A percentile compares a stretch with the other conserved stretches of the same genome.
Evolutionary conservation across 2,888 invertebrate species (phyloP).

Genomic region (Parapristionchus giblindavisi): DNA sequence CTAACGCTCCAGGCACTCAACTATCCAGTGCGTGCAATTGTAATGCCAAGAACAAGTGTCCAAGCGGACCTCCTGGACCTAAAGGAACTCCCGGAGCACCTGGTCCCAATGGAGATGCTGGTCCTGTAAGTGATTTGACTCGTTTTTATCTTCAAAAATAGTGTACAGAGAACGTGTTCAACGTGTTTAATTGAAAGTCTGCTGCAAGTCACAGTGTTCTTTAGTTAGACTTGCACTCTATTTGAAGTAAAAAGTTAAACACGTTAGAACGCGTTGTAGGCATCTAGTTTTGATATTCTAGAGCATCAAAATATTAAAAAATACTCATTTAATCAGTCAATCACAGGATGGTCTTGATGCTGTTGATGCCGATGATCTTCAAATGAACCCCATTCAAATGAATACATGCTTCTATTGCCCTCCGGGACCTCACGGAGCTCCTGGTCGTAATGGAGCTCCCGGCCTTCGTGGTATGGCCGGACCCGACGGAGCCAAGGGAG

Average conservation of each 20-base stretch:
- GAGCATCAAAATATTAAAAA: no score
- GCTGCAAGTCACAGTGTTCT: no score
- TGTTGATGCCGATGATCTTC: conserved; percentile 17
- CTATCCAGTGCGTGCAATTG: conserved; percentile 24
- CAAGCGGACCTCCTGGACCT: conserved; percentile 21
- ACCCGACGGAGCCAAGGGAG: conserved; percentile 43
- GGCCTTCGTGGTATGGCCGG: conserved; percentile 60
- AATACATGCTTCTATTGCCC: conserved; percentile 30
- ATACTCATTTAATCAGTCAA: no score
- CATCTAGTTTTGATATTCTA: no score
- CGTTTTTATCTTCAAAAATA: no score
- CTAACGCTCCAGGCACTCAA: conserved; percentile 6
- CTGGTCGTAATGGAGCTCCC: conserved; percentile 49
- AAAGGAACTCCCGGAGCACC: conserved; percentile 17
- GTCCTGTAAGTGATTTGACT: neutral
- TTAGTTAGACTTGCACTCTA: no score
- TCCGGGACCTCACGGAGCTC: conserved; percentile 5
- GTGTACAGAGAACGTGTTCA: no score
- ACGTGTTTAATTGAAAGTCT: no score
- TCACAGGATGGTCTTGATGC: conserved; percentile 28
- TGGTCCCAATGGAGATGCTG: conserved; percentile 15
- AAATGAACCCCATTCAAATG: conserved; percentile 2
- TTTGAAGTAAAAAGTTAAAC: no score
- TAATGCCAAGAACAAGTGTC: conserved; percentile 30
- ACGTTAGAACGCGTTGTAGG: no score